Evolutionary conservation across 2,888 invertebrate genomes (phyloP).

Genomic region (Drosophila vallismaia): DNA sequence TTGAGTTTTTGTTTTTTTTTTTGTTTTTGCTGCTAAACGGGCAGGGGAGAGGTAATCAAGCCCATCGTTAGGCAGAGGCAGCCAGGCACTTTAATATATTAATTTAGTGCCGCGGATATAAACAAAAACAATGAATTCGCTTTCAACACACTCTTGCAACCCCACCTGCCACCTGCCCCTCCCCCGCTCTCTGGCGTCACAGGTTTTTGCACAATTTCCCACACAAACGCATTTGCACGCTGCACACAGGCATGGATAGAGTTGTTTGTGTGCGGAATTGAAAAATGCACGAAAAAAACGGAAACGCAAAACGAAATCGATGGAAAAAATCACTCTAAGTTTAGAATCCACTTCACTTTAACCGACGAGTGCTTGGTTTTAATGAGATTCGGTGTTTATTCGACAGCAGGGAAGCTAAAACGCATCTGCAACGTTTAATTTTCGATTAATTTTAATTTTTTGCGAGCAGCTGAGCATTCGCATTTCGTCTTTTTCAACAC

Average conservation of each 20-base stretch:
- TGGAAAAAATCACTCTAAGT: background rate
- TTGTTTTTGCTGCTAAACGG: constrained; percentile 47
- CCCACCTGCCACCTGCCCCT: constrained; percentile 25
- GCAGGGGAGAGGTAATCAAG: constrained; percentile 27
- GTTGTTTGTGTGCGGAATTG: constrained; percentile 24
- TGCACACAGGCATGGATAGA: constrained; percentile 15
- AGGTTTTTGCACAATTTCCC: constrained; percentile 75
- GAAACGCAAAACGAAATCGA: constrained; percentile 19
- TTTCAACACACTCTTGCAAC: constrained; percentile 41
- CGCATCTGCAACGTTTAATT: constrained; percentile 1
- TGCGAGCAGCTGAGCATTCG: background rate
- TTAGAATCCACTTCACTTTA: background rate
- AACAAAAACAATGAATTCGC: constrained; percentile 37
- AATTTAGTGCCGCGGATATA: constrained; percentile 60
- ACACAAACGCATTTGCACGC: constrained; percentile 40
- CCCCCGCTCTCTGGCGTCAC: constrained; percentile 65
- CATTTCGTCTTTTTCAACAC: background rate
- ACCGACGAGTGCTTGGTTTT: background rate
- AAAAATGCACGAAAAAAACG: constrained; percentile 35
- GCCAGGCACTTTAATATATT: constrained; percentile 62
- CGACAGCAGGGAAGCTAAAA: background rate
- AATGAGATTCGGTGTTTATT: constrained; percentile 9
- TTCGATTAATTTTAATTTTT: constrained; percentile 1
- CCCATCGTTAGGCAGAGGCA: constrained; percentile 33
- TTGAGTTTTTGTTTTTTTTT: constrained; percentile 9